These are phyloP conservation scores for Amyelois transitella DNA, from an alignment of 1,140 invertebrate species.

Conservation along the genomic window DNA sequence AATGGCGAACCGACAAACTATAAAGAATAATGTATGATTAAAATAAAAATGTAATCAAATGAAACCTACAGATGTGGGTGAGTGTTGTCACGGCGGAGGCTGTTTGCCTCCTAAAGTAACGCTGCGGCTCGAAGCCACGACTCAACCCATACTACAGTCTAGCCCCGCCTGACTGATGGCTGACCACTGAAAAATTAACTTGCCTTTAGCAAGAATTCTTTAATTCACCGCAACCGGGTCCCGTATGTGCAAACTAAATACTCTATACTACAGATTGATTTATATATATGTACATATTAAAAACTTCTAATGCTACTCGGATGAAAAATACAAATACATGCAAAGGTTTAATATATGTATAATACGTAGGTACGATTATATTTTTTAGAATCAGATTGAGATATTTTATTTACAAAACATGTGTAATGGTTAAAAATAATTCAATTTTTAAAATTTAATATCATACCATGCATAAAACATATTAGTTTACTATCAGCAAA, in stretches of 20 bases:
- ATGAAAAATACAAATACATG: constrained; percentile 5
- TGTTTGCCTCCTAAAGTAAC: constrained; percentile 49
- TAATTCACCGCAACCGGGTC: constrained; percentile 39
- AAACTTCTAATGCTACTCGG: not conserved
- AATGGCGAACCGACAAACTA: not conserved
- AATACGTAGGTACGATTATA: no score
- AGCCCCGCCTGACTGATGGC: constrained; percentile 62
- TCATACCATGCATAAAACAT: constrained; percentile 12
- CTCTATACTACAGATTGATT: constrained; percentile 1
- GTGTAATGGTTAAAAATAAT: not conserved
- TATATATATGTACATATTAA: constrained; percentile 1
- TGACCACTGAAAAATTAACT: constrained; percentile 69
- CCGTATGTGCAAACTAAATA: constrained; percentile 41
- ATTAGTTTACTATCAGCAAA: constrained; percentile 17
- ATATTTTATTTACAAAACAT: no score
- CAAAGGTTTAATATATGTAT: no score
- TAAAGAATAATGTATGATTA: constrained; percentile 4
- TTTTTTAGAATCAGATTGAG: no score
- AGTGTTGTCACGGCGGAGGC: constrained; percentile 63
- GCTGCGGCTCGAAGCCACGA: constrained; percentile 38
- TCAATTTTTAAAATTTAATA: not conserved
- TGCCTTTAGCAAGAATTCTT: constrained; percentile 46
- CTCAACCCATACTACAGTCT: constrained; percentile 52
- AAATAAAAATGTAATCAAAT: constrained; percentile 49
- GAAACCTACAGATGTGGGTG: constrained; percentile 65